Conservation (phyloP, 35 echinoderm and acorn worm species). For the Heliocidaris tuberculata region DNA sequence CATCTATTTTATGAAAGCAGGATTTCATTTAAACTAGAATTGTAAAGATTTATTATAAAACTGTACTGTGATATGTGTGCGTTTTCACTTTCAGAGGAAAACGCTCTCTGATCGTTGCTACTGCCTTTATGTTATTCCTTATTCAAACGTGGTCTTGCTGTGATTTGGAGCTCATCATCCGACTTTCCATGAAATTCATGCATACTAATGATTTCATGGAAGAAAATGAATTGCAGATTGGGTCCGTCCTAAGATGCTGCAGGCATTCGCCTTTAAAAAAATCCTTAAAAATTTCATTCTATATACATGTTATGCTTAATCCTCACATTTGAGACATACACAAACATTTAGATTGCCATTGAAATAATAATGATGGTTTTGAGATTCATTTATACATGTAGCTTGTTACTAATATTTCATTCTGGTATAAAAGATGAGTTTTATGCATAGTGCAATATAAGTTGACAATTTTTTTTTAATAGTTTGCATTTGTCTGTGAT, state of each 20-base stretch:
- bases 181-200: background rate
- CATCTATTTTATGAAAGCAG: background rate
- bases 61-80: background rate
- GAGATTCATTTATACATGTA: too few species aligned
- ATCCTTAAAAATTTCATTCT: background rate
- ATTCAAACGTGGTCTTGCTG: background rate
- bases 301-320: background rate
- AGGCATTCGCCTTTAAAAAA: background rate
- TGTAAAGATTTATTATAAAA: background rate
- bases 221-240: background rate
- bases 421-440: too few species aligned
- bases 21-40: background rate
- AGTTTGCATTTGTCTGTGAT: too few species aligned
- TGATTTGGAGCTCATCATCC: background rate
- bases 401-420: too few species aligned
- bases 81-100: background rate
- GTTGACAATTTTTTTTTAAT: too few species aligned
- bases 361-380: background rate
- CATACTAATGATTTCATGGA: background rate
- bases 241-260: background rate
- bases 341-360: background rate
- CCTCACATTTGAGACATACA: background rate
- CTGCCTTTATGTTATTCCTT: background rate
- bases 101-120: background rate
- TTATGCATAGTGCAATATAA: too few species aligned